Conservation (phyloP, 1,140 invertebrate genomes). For the Drosophila yakuba region DNA sequence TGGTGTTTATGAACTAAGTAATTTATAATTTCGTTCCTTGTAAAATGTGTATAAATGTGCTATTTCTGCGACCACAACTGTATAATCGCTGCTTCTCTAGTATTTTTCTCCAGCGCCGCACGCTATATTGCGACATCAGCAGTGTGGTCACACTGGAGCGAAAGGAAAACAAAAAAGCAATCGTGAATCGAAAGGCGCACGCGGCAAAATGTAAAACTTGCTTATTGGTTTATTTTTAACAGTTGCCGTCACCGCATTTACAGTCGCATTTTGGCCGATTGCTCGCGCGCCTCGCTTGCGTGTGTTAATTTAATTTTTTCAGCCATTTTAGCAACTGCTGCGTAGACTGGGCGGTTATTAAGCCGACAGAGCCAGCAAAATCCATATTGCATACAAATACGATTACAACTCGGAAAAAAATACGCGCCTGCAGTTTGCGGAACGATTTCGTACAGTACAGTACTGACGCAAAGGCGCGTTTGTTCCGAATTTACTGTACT, state of each 20-base stretch:
- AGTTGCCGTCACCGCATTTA: slow-evolving; percentile 68
- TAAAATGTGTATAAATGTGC: no score
- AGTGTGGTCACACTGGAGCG: slow-evolving; percentile 20
- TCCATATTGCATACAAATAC: not conserved
- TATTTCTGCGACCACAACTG: slow-evolving; percentile 1
- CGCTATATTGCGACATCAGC: not conserved
- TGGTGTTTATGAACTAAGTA: no score
- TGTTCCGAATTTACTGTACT: slow-evolving; percentile 2
- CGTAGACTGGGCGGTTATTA: slow-evolving; percentile 64
- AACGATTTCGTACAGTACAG: slow-evolving; percentile 40
- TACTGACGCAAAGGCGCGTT: slow-evolving; percentile 15
- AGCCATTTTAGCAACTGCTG: slow-evolving; percentile 58
- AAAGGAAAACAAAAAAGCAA: slow-evolving; percentile 50
- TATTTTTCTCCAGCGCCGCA: not conserved
- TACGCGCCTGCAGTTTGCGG: slow-evolving; percentile 35
- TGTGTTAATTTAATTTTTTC: slow-evolving; percentile 72
- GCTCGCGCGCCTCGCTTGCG: slow-evolving; percentile 30
- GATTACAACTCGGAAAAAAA: not conserved
- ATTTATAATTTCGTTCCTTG: no score
- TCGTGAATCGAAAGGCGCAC: slow-evolving; percentile 53
- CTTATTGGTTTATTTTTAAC: slow-evolving; percentile 80
- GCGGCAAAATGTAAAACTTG: slow-evolving; percentile 65
- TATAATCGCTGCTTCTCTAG: not conserved
- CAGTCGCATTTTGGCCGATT: slow-evolving; percentile 40
- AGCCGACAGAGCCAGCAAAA: slow-evolving; percentile 33